phyloP scores from a whole-genome alignment of 2,113 vertebrate species.

The Sialia sialis region DNA sequence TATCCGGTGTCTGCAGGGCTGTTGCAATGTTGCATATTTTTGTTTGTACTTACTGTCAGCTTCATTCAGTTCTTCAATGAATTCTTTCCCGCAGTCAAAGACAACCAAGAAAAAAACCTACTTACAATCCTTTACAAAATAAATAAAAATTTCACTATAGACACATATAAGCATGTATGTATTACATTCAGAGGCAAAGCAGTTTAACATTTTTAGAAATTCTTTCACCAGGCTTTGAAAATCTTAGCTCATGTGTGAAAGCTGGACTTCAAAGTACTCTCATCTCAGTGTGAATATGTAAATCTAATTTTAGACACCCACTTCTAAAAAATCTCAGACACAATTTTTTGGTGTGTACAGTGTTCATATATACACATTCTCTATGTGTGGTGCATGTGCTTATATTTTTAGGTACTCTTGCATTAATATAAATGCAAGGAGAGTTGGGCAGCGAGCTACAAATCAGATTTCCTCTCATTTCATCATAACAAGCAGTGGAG shows the following conservation, averaged over 20 bases:
- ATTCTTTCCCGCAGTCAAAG: not conserved
- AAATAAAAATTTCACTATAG: not conserved
- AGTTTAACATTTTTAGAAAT: slow-evolving; percentile 23
- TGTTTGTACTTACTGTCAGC: not conserved
- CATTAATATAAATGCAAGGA: not conserved
- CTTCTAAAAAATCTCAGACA: not conserved
- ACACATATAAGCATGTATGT: not conserved
- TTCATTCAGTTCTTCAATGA: not conserved
- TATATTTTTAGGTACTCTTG: not conserved
- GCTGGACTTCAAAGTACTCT: slow-evolving; percentile 3
- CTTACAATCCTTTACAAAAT: not conserved
- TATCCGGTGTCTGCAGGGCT: not conserved
- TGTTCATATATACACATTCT: not conserved
- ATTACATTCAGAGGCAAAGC: not conserved
- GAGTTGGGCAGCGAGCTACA: not conserved
- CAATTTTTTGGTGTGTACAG: not conserved
- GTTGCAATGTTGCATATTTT: not conserved
- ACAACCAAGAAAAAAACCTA: not conserved
- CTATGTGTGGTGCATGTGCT: not conserved
- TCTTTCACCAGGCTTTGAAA: slow-evolving; percentile 5
- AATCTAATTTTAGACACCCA: not conserved
- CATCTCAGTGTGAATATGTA: not conserved
- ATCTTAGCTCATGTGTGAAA: not conserved
- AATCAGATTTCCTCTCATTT: not conserved
- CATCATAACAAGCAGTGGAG: not conserved